Evolutionary conservation across 2,797 vertebrate genomes (phyloP).

Genomic region (Gambelia wislizenii): DNA sequence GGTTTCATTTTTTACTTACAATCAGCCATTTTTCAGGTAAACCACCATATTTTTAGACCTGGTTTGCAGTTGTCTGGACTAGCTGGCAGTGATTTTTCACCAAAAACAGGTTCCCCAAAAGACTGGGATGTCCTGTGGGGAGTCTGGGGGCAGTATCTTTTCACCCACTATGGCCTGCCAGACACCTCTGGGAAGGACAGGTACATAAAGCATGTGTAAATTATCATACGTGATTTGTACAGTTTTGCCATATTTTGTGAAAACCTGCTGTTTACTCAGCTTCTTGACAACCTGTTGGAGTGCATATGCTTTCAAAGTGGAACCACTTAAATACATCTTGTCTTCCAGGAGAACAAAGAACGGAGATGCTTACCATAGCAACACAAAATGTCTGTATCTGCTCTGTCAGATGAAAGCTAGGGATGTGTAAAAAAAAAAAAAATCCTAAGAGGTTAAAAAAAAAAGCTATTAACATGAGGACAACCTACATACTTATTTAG

Average conservation of each 20-base stretch:
- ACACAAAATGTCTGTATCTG: not conserved
- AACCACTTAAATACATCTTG: not conserved
- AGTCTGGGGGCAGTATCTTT: no score
- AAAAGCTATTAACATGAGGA: not conserved
- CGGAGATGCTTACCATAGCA: not conserved
- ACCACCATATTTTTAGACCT: no score
- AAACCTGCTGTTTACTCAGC: not conserved
- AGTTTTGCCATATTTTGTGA: not conserved
- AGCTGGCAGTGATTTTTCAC: no score
- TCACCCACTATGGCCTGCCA: not conserved
- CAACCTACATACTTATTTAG: not conserved
- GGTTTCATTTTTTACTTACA: no score
- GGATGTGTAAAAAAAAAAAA: not conserved
- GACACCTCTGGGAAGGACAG: no score
- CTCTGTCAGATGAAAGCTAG: not conserved
- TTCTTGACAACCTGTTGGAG: not conserved
- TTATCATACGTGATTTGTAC: not conserved
- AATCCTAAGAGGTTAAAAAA: not conserved
- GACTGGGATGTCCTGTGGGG: no score
- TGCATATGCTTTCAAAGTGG: not conserved
- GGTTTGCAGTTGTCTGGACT: no score
- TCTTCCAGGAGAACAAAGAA: not conserved
- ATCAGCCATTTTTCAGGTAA: no score
- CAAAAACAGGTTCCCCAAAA: no score
- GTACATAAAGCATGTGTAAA: not conserved